Evolutionary conservation across 2,797 vertebrate genomes (phyloP).

Genomic region (Diceros bicornis): DNA sequence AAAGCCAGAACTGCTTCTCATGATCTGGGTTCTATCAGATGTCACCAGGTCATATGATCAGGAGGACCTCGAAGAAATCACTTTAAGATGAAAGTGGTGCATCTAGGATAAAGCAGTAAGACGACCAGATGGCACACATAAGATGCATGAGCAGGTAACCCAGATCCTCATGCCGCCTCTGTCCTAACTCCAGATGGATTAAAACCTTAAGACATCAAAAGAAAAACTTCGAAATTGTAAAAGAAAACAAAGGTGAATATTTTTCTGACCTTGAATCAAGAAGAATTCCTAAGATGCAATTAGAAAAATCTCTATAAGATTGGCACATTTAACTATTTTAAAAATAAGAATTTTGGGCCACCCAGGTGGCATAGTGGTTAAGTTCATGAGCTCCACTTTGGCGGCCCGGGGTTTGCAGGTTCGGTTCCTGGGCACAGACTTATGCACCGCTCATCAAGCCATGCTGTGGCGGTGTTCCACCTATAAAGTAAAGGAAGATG

Average conservation of each 20-base stretch:
- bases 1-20: not conserved
- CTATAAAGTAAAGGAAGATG: too few relatives aligned
- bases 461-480: too few relatives aligned
- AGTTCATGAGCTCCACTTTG: too few relatives aligned
- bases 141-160: not conserved
- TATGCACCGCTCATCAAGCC: too few relatives aligned
- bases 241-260: not conserved
- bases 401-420: too few relatives aligned
- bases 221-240: not conserved
- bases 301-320: not conserved
- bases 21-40: not conserved
- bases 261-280: not conserved
- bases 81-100: not conserved
- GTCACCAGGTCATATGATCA: not conserved
- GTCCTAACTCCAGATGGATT: not conserved
- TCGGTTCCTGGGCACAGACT: too few relatives aligned
- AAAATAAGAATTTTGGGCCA: not conserved
- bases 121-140: not conserved
- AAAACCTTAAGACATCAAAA: not conserved
- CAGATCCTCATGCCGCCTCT: not conserved
- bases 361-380: too few relatives aligned
- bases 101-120: not conserved
- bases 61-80: not conserved
- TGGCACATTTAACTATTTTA: not conserved
- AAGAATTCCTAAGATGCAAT: not conserved